Percentiles rank a stretch among this genome's conserved stretches.
Evolutionary conservation across 2,113 vertebrate genomes (phyloP).

Genomic region (Cyprinodon brontotheroides): DNA sequence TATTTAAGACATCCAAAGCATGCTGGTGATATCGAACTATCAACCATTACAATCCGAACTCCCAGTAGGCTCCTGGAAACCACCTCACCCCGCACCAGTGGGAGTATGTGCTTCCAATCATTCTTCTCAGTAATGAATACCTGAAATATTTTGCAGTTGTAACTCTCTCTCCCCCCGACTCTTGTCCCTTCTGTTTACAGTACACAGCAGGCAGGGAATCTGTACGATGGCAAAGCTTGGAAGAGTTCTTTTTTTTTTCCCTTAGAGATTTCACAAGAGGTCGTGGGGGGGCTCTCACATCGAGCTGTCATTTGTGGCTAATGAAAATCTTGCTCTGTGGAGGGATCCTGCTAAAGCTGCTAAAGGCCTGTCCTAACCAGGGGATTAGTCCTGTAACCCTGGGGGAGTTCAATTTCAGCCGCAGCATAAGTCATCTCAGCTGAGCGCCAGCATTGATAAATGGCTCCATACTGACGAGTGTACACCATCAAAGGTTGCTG

Average conservation of each 20-base stretch:
- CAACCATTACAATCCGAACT: constrained; percentile 56
- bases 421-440: constrained; percentile 56
- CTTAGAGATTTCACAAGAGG: constrained; percentile 60
- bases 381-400: constrained; percentile 65
- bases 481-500: constrained; percentile 4
- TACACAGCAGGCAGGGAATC: constrained; percentile 58
- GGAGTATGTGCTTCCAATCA: constrained; percentile 63
- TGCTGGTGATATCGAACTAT: constrained; percentile 63
- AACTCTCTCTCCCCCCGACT: constrained; percentile 13
- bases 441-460: constrained; percentile 57
- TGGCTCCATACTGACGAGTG: constrained; percentile 34
- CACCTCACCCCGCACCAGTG: constrained; percentile 59
- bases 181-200: constrained; percentile 58
- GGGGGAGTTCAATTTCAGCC: constrained; percentile 70
- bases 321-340: constrained; percentile 70
- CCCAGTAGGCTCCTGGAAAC: constrained; percentile 58
- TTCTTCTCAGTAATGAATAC: constrained; percentile 56
- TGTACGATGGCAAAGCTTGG: constrained; percentile 39
- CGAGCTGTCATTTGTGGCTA: constrained; percentile 65
- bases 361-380: constrained; percentile 69
- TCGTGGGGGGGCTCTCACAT: constrained; percentile 61
- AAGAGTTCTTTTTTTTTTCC: constrained; percentile 43
- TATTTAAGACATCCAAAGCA: constrained; percentile 68
- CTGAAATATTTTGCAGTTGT: constrained; percentile 44
- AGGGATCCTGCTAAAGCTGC: constrained; percentile 65